Conservation (phyloP, 1,140 invertebrate species). For the Bilobella aurantiaca region DNA sequence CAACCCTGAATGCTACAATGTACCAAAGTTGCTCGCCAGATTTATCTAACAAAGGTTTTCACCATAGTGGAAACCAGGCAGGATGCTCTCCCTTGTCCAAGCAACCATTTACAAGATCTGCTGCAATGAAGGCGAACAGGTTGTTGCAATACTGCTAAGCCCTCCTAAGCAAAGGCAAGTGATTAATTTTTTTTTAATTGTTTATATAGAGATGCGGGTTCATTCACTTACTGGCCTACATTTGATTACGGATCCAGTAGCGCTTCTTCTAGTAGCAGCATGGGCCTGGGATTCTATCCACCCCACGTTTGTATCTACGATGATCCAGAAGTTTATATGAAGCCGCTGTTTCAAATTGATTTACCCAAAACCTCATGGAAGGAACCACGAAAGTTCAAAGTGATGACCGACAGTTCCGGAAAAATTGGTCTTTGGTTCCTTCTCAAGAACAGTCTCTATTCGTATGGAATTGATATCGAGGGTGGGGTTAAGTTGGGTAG, state of each 20-base stretch:
- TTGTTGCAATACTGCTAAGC: too few relatives aligned
- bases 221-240: conserved; percentile 23
- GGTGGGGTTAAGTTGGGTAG: conserved; percentile 17
- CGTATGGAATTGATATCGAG: conserved; percentile 21
- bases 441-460: conserved; percentile 24
- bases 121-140: conserved; percentile 14
- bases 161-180: not conserved
- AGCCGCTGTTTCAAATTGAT: conserved; percentile 20
- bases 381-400: conserved; percentile 22
- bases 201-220: conserved; percentile 22
- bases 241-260: conserved; percentile 17
- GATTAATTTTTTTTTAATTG: not conserved
- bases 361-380: conserved; percentile 23
- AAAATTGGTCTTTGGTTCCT: conserved; percentile 19
- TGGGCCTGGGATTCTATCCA: conserved; percentile 31
- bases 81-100: conserved; percentile 4
- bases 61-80: not conserved
- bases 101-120: conserved; percentile 5
- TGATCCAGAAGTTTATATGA: conserved; percentile 27
- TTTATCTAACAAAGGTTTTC: not conserved
- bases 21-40: not conserved
- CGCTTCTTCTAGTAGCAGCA: conserved; percentile 2
- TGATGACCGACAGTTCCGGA: not conserved
- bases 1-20: conserved; percentile 20
- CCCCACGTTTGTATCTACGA: conserved; percentile 33